Percentiles rank a stretch among this genome's conserved stretches.
These are phyloP conservation scores for Ennomos quercinarius DNA, from an alignment of 2,888 invertebrate genomes.

Conservation along the genomic window DNA sequence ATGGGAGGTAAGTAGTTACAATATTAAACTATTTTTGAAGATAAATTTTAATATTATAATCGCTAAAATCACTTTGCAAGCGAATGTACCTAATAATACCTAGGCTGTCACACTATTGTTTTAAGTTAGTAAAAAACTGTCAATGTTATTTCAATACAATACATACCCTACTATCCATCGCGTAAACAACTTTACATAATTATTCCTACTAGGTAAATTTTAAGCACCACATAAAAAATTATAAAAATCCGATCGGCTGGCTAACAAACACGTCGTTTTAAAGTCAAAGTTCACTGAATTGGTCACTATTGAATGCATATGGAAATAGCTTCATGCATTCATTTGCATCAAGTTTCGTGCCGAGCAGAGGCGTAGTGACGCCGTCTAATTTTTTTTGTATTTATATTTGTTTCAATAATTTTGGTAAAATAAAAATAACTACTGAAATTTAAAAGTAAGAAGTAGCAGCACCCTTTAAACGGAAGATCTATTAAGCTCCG, in stretches of 20 bases:
- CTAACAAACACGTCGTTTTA: conserved; percentile 5
- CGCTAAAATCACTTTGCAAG: too few relatives aligned
- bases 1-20: too few relatives aligned
- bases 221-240: neutral
- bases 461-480: neutral
- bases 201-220: neutral
- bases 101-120: too few relatives aligned
- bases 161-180: too few relatives aligned
- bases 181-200: too few relatives aligned
- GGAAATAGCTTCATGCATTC: conserved; percentile 55
- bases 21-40: too few relatives aligned
- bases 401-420: conserved; percentile 25
- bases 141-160: too few relatives aligned
- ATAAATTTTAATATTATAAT: too few relatives aligned
- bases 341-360: conserved; percentile 55
- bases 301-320: conserved; percentile 53
- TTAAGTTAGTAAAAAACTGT: too few relatives aligned
- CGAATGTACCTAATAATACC: too few relatives aligned
- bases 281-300: conserved; percentile 43
- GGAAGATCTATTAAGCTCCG: conserved; percentile 6
- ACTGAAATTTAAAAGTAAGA: too few relatives aligned
- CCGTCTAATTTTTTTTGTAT: conserved; percentile 27
- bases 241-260: neutral
- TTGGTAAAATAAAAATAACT: neutral
- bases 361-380: conserved; percentile 24